Evolutionary conservation across 2,888 invertebrate species (phyloP), one percentile per base, ranked within the genome.

Genomic region (Andrena flavipes): DNA sequence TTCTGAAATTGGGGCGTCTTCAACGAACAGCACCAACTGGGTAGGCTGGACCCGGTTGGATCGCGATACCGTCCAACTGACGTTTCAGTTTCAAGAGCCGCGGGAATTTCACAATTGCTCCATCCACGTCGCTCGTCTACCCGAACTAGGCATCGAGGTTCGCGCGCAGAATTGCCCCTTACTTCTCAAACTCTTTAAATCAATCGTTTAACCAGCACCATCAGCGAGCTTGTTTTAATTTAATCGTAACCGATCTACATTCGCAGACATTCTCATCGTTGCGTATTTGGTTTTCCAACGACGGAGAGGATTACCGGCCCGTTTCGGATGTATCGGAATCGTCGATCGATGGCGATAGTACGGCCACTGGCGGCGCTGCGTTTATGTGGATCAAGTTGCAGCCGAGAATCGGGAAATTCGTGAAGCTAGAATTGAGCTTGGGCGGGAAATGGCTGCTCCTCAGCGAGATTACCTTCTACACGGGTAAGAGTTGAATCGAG

Each of bases 401-500:
- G 86, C 96, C 97, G 90, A 95, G 96, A 81, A 95, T 97, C 0
- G 98, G 97, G 0, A 96, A 96, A 90, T 97, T 96, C 92, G 95
- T 98, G 87, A 96, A 96, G 95, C 91, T 97, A 89, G 95, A 96
- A 90, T 95, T 98, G 20, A 96, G 95, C 90, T 98, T 98, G 92
- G 96, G 96, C 82, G 96, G 97, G 87, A 96, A 97, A 92, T 98
- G 98, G 98, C 96, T 98, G 83, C 95, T 98, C 86, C 96, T 99
- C 91, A 98, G 98, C 94, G 98, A 99, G 94, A 95, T 98, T 88
- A 96, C 96, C 54, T 98, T 98, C 92, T 96, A 96, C 89, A 97
- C 98, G 80, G 95, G 97, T 97, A 90, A 86, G 63, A 26, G 29
- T 35, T 30, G 7, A 10, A 5, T 5, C 26, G 3, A 20, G 1